Base-by-base conservation (phyloP, 2,113 vertebrate species). In the Phalacrocorax carbo region DNA sequence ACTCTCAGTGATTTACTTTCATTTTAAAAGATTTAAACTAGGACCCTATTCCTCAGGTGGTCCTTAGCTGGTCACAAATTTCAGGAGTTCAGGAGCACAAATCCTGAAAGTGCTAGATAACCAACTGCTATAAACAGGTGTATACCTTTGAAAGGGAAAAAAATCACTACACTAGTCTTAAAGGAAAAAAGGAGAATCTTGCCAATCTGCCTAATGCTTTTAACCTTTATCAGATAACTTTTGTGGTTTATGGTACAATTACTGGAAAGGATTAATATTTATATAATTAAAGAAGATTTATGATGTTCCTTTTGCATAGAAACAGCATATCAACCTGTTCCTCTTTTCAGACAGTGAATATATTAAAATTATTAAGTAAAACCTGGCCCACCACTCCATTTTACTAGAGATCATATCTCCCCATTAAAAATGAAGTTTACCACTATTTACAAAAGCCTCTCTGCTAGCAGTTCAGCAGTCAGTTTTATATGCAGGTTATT, bases 311-410 rank as follows among this genome's bases (percentile, higher is more conserved):
- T 88, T 77, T 64, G 15, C 32, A 25, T 65, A 79, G 42, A 88
- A 93, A 54, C 54, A 75, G 36, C 30, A 13, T 75, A 66, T 36
- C 42, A 88, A 78, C 21, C 29, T n/a, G 19, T 80, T 95, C 20
- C 11, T 52, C 34, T 82, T 36, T 80, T 89, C 76, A 84, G 40
- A 64, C 27, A 77, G 13, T 69, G 84, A 90, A 61, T 88, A 60
- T 58, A 62, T 55, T 73, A 84, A 69, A 91, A 91, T 34, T 88
- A 49, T 70, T 96, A 82, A 79, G 77, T 96, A 96, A 71, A 97
- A 96, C 72, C 76, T 66, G 64, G 19, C 8, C 58, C 90, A 55
- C 46, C 51, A 40, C 46, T 94, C 51, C n/a, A 11, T 95, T 72
- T 87, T 89, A 26, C 91, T 90, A 70, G 42, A 86, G 16, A 66